Percentiles rank a stretch among this genome's conserved stretches.
These are phyloP conservation scores for Grantiella picta DNA, from an alignment of 2,113 vertebrate genomes.

Conservation along the genomic window DNA sequence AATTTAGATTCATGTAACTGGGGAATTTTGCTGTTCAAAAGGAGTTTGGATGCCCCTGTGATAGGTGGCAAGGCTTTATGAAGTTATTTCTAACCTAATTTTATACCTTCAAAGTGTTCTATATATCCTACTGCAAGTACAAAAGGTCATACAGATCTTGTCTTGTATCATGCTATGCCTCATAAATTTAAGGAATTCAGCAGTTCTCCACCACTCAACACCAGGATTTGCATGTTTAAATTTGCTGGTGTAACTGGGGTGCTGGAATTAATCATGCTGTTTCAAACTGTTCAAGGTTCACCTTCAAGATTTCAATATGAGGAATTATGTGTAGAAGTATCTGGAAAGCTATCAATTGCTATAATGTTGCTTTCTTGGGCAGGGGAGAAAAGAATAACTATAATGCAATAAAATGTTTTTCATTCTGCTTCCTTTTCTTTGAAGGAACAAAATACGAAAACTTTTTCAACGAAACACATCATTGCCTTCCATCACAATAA, in stretches of 20 bases:
- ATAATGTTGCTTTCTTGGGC: background rate
- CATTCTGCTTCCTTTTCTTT: background rate
- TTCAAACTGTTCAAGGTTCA: background rate
- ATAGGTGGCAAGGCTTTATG: background rate
- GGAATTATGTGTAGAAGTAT: background rate
- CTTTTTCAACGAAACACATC: background rate
- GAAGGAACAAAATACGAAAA: slow-evolving; percentile 32
- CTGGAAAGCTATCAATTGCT: background rate
- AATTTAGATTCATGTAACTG: background rate
- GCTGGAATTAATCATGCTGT: background rate
- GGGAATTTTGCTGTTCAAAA: background rate
- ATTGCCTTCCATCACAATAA: background rate
- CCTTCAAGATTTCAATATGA: background rate
- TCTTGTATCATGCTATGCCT: background rate
- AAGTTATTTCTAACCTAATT: background rate
- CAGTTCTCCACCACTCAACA: background rate
- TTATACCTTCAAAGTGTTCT: background rate
- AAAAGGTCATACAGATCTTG: background rate
- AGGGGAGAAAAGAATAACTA: background rate
- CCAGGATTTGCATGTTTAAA: background rate
- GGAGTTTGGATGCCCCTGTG: background rate
- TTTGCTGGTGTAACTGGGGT: background rate
- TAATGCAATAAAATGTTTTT: background rate
- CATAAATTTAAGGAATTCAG: background rate
- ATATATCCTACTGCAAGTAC: background rate